phyloP scores from a whole-genome alignment of 2,113 vertebrate species.

The Meriones unguiculatus region DNA sequence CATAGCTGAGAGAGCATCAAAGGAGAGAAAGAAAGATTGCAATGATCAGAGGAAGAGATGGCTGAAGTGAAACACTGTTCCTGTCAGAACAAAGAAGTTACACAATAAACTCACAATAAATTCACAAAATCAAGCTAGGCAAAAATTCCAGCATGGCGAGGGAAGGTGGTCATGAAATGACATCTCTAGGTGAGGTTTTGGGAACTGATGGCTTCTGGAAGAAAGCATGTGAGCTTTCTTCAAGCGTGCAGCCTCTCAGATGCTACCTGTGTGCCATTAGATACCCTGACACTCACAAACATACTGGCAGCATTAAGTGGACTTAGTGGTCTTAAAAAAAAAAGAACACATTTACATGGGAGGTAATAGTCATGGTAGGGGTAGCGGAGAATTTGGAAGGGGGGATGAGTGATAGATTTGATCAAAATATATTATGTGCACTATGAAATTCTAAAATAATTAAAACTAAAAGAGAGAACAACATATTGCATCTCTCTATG shows the following conservation, averaged over 20 bases:
- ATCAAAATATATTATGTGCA: neutral
- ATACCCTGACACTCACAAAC: neutral
- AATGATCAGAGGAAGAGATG: neutral
- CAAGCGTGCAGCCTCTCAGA: neutral
- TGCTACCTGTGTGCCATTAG: neutral
- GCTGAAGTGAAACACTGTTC: neutral
- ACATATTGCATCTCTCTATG: neutral
- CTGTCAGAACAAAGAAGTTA: neutral
- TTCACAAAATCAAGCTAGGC: neutral
- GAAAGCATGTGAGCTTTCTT: neutral
- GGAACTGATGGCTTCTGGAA: neutral
- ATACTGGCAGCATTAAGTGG: neutral
- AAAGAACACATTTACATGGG: neutral
- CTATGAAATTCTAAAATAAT: neutral
- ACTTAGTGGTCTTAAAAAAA: neutral
- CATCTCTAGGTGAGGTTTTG: neutral
- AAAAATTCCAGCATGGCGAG: neutral
- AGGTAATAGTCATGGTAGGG: neutral
- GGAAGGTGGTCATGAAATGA: neutral
- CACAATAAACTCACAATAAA: neutral
- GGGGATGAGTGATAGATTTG: neutral
- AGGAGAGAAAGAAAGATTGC: neutral
- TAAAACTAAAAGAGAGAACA: neutral
- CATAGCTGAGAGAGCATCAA: neutral
- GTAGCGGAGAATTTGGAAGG: neutral